Evolutionary conservation across 92 coral and sea anemone genomes (phyloP), one percentile per base, ranked within the genome.

Genomic region (Actinostola sp.): DNA sequence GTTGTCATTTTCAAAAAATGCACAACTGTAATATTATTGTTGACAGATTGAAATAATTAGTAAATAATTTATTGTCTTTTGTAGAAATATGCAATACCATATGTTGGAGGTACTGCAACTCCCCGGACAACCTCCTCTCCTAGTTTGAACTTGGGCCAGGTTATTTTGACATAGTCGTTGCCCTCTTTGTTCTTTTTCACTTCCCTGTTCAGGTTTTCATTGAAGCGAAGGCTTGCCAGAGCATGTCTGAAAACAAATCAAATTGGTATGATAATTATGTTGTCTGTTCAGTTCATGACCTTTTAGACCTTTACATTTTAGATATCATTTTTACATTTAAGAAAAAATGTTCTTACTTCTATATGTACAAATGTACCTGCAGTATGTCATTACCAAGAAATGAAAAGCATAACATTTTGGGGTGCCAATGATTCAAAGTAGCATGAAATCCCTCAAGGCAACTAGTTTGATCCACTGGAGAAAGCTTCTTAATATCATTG

Each of bases 81-180:
- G 12, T 52, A 52, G 58, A 16, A 26, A 26, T 26, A 16, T 49
- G 0, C 58, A 21, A 76, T n/a, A 63, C 70, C 34, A 63, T 63
- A 63, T 63, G 70, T 63, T 39, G 52, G 70, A 2, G 10, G 11
- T 8, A 39, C 34, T 2, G 33, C 52, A 8, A 63, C 33, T 16
- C 20, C 45, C 8, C 34, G 52, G 3, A 64, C 70, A 20, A 64
- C 70, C 24, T 64, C 70, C 42, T 83, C 84, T 14, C 85, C 85
- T 32, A 66, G 35, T 67, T 79, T 85, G 81, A 52, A 84, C 34
- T 84, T 78, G 0, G 89, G 89, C 59, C 64, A 84, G 20, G 80
- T 66, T 23, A 84, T 80, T 19, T 23, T 45, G 54, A 46, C 19
- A 70, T 66, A 77, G 15, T 50, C 66, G 54, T 51, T 84, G 31